phyloP scores from a whole-genome alignment of 1,140 invertebrate species.

The Euura lappo region DNA sequence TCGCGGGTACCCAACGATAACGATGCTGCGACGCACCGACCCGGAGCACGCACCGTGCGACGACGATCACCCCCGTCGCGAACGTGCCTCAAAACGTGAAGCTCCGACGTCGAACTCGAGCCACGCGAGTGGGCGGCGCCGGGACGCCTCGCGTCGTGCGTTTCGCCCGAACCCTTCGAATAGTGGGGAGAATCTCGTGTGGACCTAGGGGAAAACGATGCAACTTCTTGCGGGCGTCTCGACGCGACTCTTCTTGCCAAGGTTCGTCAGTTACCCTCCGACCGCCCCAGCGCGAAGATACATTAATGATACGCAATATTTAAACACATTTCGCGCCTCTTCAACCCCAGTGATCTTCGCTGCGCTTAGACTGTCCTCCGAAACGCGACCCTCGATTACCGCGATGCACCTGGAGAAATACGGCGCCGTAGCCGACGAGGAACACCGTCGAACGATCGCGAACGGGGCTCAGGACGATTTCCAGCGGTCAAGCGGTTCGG shows the following conservation, averaged over 20 bases:
- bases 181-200: constrained; percentile 20
- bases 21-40: constrained; percentile 22
- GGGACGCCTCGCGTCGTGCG: constrained; percentile 20
- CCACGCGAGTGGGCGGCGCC: constrained; percentile 60
- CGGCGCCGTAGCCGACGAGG: constrained; percentile 15
- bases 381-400: neutral
- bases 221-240: constrained; percentile 12
- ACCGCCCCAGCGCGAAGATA: neutral
- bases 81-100: constrained; percentile 1
- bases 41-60: constrained; percentile 11
- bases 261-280: constrained; percentile 13
- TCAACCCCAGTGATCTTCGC: too few relatives aligned
- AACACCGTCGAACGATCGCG: constrained; percentile 27
- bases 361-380: too few relatives aligned
- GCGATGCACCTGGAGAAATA: neutral
- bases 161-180: constrained; percentile 22
- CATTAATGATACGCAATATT: neutral
- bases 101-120: constrained; percentile 23
- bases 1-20: neutral
- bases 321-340: too few relatives aligned
- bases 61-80: neutral
- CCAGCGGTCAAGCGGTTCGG: constrained; percentile 11
- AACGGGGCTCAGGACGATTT: constrained; percentile 1
- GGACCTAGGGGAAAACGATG: neutral
- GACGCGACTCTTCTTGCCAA: constrained; percentile 9